phyloP scores from a whole-genome alignment of 2,797 vertebrate species.

The Cossypha dichroa region DNA sequence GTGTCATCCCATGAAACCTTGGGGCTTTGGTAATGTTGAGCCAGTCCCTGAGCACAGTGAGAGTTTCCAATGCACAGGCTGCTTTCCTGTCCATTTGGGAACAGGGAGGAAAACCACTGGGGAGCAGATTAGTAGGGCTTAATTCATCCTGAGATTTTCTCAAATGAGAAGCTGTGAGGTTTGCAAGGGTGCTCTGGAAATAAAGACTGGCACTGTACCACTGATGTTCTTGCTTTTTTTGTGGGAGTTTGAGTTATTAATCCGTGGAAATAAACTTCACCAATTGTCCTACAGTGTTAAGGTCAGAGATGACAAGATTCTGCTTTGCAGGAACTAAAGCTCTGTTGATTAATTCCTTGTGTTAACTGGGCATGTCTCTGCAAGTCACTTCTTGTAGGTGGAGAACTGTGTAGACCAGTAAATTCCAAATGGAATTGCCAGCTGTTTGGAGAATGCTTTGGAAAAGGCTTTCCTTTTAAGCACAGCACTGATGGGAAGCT shows the following conservation, averaged over 20 bases:
- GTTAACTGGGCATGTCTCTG: not conserved
- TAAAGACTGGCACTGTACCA: not conserved
- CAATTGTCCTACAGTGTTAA: not conserved
- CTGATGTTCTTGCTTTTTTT: not conserved
- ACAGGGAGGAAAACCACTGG: not conserved
- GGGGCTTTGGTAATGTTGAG: not conserved
- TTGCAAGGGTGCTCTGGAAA: not conserved
- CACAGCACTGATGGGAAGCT: not conserved
- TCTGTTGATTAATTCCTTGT: not conserved
- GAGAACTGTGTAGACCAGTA: not conserved
- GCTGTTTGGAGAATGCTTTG: not conserved
- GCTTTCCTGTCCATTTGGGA: not conserved
- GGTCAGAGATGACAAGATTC: not conserved
- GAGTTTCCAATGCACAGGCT: not conserved
- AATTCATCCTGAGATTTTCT: not conserved
- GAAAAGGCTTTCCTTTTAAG: not conserved
- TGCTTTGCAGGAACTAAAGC: not conserved
- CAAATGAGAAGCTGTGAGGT: not conserved
- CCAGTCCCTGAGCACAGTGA: not conserved
- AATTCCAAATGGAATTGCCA: not conserved
- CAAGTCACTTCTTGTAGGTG: not conserved
- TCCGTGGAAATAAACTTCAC: not conserved
- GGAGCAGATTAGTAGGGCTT: not conserved
- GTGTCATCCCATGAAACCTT: not conserved
- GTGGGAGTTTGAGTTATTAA: not conserved